Conservation (phyloP, 2,113 vertebrate species). For the Pseudopipra pipra region DNA sequence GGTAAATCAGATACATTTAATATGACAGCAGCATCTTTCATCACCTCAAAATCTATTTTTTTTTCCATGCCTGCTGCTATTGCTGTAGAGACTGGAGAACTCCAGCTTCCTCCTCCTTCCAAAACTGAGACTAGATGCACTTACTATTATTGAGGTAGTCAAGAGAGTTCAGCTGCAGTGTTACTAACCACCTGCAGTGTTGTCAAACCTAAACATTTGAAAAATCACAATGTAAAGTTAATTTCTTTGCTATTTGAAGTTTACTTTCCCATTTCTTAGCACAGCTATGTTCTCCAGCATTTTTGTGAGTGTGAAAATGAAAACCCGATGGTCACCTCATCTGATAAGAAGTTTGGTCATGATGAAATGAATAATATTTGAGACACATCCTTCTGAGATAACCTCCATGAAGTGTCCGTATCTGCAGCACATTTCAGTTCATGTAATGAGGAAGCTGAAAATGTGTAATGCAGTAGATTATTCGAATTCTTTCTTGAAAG, state of each 20-base stretch:
- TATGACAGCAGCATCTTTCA: slow-evolving; percentile 12
- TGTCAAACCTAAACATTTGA: not conserved
- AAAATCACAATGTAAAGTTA: not conserved
- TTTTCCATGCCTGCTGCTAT: not conserved
- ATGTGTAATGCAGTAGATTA: not conserved
- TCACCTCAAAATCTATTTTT: not conserved
- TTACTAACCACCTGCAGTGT: not conserved
- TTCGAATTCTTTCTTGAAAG: not conserved
- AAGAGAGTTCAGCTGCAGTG: not conserved
- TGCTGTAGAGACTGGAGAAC: not conserved
- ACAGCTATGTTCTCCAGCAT: not conserved
- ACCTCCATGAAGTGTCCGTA: not conserved
- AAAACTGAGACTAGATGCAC: not conserved
- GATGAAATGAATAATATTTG: not conserved
- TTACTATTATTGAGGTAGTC: not conserved
- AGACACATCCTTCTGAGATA: not conserved
- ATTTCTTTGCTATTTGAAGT: not conserved
- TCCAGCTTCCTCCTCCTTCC: not conserved
- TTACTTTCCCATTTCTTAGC: not conserved
- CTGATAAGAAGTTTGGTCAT: not conserved
- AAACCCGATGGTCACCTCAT: not conserved
- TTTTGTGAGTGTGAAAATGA: not conserved
- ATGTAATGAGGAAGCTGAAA: not conserved
- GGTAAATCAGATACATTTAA: slow-evolving; percentile 38
- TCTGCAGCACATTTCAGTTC: fast-evolving